Conservation (phyloP, 2,888 invertebrate species). For the Caenorhabditis auriculariae region DNA sequence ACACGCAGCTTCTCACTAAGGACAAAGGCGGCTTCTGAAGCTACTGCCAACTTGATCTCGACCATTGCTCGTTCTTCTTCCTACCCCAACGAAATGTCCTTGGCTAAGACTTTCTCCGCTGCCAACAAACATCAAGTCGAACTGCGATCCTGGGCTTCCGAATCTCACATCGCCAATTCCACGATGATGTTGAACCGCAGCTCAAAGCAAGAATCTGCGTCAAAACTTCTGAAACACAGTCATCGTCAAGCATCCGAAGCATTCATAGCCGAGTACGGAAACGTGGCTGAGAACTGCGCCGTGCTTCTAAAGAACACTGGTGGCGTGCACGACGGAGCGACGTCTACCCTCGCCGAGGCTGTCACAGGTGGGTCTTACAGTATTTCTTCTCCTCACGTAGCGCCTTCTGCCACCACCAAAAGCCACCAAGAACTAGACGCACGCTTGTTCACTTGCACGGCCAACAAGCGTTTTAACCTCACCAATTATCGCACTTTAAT, state of each 20-base stretch:
- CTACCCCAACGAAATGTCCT: slow-evolving; percentile 11
- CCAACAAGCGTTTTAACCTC: slow-evolving; percentile 12
- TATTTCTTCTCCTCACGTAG: slow-evolving; percentile 1
- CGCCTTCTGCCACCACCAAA: slow-evolving; percentile 8
- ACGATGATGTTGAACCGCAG: slow-evolving; percentile 1
- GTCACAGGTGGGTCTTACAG: slow-evolving; percentile 50
- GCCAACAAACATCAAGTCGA: slow-evolving; percentile 3
- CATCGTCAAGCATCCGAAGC: slow-evolving; percentile 29
- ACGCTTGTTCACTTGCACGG: too few relatives aligned
- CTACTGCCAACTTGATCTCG: neutral
- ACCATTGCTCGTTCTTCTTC: slow-evolving; percentile 5
- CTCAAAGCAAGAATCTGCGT: slow-evolving; percentile 2
- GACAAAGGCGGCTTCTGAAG: slow-evolving; percentile 1
- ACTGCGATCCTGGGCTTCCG: slow-evolving; percentile 1
- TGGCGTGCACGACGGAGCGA: slow-evolving; percentile 36
- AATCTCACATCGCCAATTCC: slow-evolving; percentile 4
- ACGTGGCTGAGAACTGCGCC: slow-evolving; percentile 54
- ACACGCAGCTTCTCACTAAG: neutral
- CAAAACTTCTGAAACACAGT: slow-evolving; percentile 8
- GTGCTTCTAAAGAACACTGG: slow-evolving; percentile 59
- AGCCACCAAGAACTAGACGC: too few relatives aligned
- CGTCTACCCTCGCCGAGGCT: slow-evolving; percentile 41
- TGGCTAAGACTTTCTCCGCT: slow-evolving; percentile 3
- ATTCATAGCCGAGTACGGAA: slow-evolving; percentile 43
- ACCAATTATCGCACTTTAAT: slow-evolving; percentile 17